Evolutionary conservation across 30 jellyfish, hydroid and myxozoan genomes (phyloP), one percentile per base, ranked within the genome.

Genomic region (Cassiopea andromeda): DNA sequence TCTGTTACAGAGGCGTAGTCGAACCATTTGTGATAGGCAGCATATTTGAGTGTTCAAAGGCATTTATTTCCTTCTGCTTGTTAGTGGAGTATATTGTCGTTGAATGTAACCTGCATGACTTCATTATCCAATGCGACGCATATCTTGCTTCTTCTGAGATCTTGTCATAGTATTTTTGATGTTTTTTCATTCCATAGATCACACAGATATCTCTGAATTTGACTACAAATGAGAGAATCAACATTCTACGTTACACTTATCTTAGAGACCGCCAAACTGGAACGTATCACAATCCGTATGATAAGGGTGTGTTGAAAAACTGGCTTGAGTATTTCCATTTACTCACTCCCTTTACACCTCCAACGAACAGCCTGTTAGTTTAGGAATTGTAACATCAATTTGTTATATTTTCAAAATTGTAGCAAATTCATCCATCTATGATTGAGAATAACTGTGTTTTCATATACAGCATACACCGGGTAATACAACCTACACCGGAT

Each of bases 311-410:
- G 38, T 48, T 94, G 57, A 85, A 76, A 72, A 94, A 94, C 69
- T 94, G 98, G 98, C 68, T 85, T 46, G 98, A 94, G 66, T 94
- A 78, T 76, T 75, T 94, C 58, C 94, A 94, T 78, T 61, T 90
- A 49, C 70, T 94, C 9, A 97, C 98, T 7, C 49, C 98, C 1
- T 85, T 48, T 17, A 66, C 59, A 69, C 48, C 48, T 4, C 60
- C 58, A 9, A 58, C 46, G 7, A 45, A 75, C 10, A 88, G 67
- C 44, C 79, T 67, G 57, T 14, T 70, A 7, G 93, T 85, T 46
- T 85, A 71, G 60, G 64, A 0, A 54, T 3, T 54, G 12, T 3
- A 54, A 3, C 10, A 3, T 54, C 64, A 10, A 10, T 54, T 54
- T 54, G 64, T 54, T 54, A 54, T 10, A 54, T 54, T 10, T 54